Base-by-base conservation (phyloP, 2,797 vertebrate genomes). In the Arctocebus calabarensis region DNA sequence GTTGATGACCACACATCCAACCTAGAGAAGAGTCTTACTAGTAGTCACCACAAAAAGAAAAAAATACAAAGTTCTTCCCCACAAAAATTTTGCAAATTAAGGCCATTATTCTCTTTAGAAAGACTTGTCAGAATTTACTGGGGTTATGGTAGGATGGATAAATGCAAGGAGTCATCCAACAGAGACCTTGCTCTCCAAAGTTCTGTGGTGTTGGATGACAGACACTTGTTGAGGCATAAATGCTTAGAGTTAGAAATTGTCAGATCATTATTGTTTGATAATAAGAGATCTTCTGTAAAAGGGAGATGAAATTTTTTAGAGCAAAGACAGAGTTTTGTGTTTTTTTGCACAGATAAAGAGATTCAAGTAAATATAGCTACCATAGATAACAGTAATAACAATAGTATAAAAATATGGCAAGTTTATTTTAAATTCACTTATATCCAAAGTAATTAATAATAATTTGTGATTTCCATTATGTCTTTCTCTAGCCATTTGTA, bases 401-500 rank as follows among this genome's bases (percentile, higher is more conserved):
- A 75, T 32, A 61, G 23, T 19, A 43, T 37, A 43, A 61, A 79
- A 79, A 55, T 11, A 16, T 14, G 23, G 57, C 5, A 2, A 68
- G 10, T 81, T 84, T 55, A 64, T 94, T 88, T 93, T 75, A 79
- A 91, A 73, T 89, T 83, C n/a, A 86, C 1, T 85, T 64, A 48
- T 77, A 82, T 20, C 20, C 14, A 7, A 64, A 81, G 40, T 34
- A 64, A 61, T 52, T 64, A 77, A 85, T 27, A 86, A 34, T 71
- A 62, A 82, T 85, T 81, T 85, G 16, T 87, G 34, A 79, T 22
- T 55, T 61, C 74, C 34, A 29, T 75, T 75, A 9, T 66, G 10
- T 82, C 59, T 68, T 77, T 34, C 12, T 23, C 34, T 9, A 68
- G 22, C 3, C 84, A 52, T 7, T 6, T 81, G 25, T 83, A 34